Conservation (phyloP, 2,797 vertebrate genomes). For the Alosa sapidissima region DNA sequence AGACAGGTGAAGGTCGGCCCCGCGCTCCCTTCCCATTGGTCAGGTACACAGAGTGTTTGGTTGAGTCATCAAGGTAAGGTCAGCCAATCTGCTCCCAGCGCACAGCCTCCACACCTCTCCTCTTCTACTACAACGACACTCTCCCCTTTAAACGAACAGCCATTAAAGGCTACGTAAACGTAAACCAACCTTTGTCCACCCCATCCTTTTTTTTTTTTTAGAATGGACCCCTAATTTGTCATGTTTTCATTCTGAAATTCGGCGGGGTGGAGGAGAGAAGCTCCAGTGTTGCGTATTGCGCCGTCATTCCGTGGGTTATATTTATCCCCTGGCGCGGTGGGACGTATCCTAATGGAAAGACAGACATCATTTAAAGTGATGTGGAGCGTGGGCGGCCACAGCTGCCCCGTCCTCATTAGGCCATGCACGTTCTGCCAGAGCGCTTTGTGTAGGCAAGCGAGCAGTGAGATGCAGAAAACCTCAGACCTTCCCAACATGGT, state of each 20-base stretch:
- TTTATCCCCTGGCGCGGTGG: neutral
- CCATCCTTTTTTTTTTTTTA: neutral
- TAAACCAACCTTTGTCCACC: neutral
- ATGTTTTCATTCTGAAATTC: neutral
- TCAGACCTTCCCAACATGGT: neutral
- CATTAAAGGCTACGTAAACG: neutral
- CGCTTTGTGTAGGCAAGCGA: neutral
- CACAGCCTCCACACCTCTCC: neutral
- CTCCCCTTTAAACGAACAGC: neutral
- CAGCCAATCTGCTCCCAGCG: neutral
- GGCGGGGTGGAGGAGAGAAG: neutral
- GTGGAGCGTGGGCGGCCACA: neutral
- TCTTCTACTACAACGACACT: neutral
- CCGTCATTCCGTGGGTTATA: neutral
- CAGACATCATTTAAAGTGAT: neutral
- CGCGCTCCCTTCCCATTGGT: neutral
- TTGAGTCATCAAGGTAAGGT: slow-evolving; percentile 25
- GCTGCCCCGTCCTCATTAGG: neutral
- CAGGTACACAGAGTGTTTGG: neutral
- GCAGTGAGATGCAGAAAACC: neutral
- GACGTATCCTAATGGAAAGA: neutral
- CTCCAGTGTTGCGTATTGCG: neutral
- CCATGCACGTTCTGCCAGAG: neutral
- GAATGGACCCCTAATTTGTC: neutral
- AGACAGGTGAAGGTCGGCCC: slow-evolving; percentile 1